Base-by-base conservation (phyloP, 2,797 vertebrate genomes). In the Labroides dimidiatus region DNA sequence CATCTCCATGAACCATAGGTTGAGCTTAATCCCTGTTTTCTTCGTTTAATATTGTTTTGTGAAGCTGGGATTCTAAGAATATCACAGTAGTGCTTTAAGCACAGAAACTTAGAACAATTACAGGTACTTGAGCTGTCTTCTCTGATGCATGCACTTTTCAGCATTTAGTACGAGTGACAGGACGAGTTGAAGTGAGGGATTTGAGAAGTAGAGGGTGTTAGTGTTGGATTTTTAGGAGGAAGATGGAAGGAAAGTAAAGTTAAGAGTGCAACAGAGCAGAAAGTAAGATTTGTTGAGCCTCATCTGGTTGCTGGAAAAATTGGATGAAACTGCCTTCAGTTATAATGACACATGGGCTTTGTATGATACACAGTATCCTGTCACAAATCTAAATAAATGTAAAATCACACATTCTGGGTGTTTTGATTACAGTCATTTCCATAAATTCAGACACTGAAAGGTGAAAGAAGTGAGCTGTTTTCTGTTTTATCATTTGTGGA, bases 341-440 rank as follows among this genome's bases (percentile, higher is more conserved):
- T 67, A 72, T 74, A 53, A 62, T 65, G 66, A 84, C 66, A 81
- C 84, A 52, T 53, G 43, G 67, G 77, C 71, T 84, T 83, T 92
- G 89, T 91, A 82, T 81, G 73, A 74, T 78, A 63, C 45, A 72
- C 54, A 45, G 73, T 82, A 82, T 84, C 72, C 64, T 89, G 83
- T 88, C 78, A 84, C 80, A 77, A 70, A 81, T 82, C 69, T 78
- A 51, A 93, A 92, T 93, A 92, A 93, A 93, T 81, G 65, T 70
- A 80, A 77, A 81, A 72, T 80, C 68, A 68, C 74, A 84, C 65
- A 66, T 74, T 62, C 58, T 81, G 80, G 80, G 80, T 90, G 51
- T 81, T 84, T 89, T 85, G 60, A 76, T 91, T 85, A 69, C 67
- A 75, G 48, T 48, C 10, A 6, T 79, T 57, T 36, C 42, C n/a